A percentile compares a stretch with the other conserved stretches of the same genome.
Evolutionary conservation across 2,113 vertebrate genomes (phyloP).

Genomic region (Eulemur macaco): DNA sequence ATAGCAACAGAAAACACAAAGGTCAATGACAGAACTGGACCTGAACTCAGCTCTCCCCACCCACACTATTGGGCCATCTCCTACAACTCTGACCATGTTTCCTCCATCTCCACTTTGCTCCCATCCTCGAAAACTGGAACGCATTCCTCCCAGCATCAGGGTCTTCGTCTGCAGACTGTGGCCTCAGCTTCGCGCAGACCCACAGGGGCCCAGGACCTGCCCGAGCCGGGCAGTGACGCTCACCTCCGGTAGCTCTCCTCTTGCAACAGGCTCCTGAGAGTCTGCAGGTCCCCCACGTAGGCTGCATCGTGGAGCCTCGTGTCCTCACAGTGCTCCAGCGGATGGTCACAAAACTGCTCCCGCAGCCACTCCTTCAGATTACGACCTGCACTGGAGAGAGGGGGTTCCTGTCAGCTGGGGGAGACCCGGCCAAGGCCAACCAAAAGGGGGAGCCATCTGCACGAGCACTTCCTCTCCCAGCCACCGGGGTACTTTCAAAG

Average conservation of each 20-base stretch:
- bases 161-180: background rate
- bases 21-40: background rate
- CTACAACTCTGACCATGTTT: background rate
- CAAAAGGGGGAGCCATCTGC: background rate
- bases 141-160: background rate
- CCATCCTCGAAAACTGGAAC: background rate
- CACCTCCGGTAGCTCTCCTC: conserved; percentile 93
- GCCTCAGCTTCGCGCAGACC: background rate
- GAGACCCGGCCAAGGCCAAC: fast-evolving
- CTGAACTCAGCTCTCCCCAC: background rate
- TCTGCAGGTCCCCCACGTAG: conserved; percentile 93
- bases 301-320: conserved; percentile 94
- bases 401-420: conserved; percentile 3
- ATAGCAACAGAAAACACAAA: background rate
- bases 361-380: conserved; percentile 96
- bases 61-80: background rate
- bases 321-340: conserved; percentile 92
- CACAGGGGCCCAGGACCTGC: fast-evolving
- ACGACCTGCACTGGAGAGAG: conserved; percentile 88
- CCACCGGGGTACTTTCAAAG: background rate
- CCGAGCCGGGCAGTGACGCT: background rate
- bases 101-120: fast-evolving
- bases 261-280: conserved; percentile 89
- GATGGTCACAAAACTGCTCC: conserved; percentile 95
- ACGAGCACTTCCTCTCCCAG: background rate